Evolutionary conservation across 2,888 invertebrate species (phyloP), one percentile per base, ranked within the genome.

Genomic region (Hydropsyche betteni): DNA sequence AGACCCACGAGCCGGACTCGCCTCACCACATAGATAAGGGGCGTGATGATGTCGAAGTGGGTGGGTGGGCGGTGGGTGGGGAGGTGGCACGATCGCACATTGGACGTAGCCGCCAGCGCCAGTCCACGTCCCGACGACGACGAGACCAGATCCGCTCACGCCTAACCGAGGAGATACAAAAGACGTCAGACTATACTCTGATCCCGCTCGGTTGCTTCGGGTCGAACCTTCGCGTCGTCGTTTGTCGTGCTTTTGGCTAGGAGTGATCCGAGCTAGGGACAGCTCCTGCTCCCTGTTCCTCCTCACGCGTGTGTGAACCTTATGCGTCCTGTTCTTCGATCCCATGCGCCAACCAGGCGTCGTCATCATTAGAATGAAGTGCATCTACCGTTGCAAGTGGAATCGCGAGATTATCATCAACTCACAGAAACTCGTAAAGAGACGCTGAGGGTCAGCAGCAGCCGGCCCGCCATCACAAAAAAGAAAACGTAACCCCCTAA

Each of bases 351-450:
- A 69, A 76, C 83, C 82, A 81, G 83, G 84, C 86, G 86, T 86
- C 86, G 86, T 86, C 85, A 82, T 86, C 85, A 85, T 86, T 87
- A 88, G 87, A 87, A 88, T 88, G 88, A 87, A 87, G 87, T 93
- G 91, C 91, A 91, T 91, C 88, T 94, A 94, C 90, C 92, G 91
- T 86, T 94, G 93, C 91, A 94, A 94, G 89, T 95, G 95, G 95
- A 95, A 94, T 88, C 92, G 93, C 88, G 94, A 95, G 89, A 95
- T 95, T 86, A 93, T 95, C 87, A 92, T 95, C 89, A 95, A 95
- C 88, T 95, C 95, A 85, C 94, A 95, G 86, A 95, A 95, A 89
- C 89, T 95, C 84, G 95, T 95, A 83, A 95, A 95, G 88, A 94
- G 95, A 94, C 95, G 95, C 90, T 94, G 94, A 93, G 74, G 44